Base-by-base conservation (phyloP, 1,140 invertebrate species). In the Drosophila pseudoobscura region DNA sequence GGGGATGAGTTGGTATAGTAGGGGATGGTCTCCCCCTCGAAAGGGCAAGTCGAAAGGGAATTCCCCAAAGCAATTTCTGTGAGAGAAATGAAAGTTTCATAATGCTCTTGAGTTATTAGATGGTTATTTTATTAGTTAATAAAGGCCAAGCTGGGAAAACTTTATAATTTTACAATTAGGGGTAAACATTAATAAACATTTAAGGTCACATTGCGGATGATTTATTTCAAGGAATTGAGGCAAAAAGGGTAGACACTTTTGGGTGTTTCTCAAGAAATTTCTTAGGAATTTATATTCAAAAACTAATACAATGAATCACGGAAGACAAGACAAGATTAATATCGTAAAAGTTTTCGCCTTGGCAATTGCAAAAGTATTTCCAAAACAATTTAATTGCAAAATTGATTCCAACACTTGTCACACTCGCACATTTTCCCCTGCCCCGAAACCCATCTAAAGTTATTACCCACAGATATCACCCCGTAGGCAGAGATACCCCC, bases 81-180 rank as follows among this genome's bases (percentile, higher is more conserved):
- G 57, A 45, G 35, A 58, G 62, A 68, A 26, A 26, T 66, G 65
- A 69, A 63, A 69, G 49, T 69, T 69, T 50, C 66, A 69, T 69
- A 69, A 69, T 57, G 52, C 64, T 69, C 63, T 69, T 43, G 45
- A 69, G 64, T 69, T 69, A 69, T 69, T 69, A 69, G 66, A 69
- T 64, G 68, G 41, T 68, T 69, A 69, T 69, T 68, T 35, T 51
- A 68, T 69, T 69, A 69, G 31, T 2, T 69, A 69, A 69, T 69
- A 13, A 35, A 56, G 63, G 65, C 51, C 53, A 41, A 13, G 20
- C 43, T 26, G 65, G 63, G 17, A 29, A 15, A 56, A 69, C 35
- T 68, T 68, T 69, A 69, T 31, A 69, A 69, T 35, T 69, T 57
- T 69, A 69, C 57, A 69, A 69, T 69, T 31, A 31, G 29, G 29